Evolutionary conservation across 1,140 invertebrate species (phyloP), one percentile per base, ranked within the genome.

Genomic region (Bombus vancouverensis): DNA sequence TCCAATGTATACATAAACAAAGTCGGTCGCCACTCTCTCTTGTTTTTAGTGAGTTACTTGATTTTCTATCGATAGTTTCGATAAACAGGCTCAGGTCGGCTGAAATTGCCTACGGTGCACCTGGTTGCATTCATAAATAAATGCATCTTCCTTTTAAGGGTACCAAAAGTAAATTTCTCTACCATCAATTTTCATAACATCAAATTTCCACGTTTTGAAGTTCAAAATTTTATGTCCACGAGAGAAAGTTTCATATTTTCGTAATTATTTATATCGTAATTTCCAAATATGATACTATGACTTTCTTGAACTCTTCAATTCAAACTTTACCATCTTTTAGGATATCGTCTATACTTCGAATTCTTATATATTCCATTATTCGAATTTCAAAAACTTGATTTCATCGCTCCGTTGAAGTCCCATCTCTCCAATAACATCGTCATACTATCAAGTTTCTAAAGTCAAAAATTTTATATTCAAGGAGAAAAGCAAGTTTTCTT

Each of bases 1-100:
- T 80, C n/a, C 44, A 68, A 77, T 77, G 75, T 83, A 28, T 77
- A 34, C 37, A 83, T 76, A 62, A 32, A 59, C 47, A 28, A 22
- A 62, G 39, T 12, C 53, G 80, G 44, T 22, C 39, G n/a, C 18
- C 28, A 28, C 42, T 15, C 44, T 28, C 42, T 15, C 37, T 28
- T 39, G 44, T 70, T 47, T 53, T 70, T 70, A 70, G 25, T 6
- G 65, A 68, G 47, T 42, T 10, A 53, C 72, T 53, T 37, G 18
- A 65, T 66, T 76, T 76, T 76, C 42, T n/a, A 44, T 76, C 39
- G 57, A 82, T 74, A 44, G 22, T 66, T 53, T 66, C 57, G 37
- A 15, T 13, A 75, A 75, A 75, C 70, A 57, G 25, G 13, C 22
- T 44, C 15, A 32, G n/a, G 28, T 34, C 6, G 25, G 39, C 9